phyloP scores from a whole-genome alignment of 2,888 invertebrate genomes.

The Ephialtes manifestator region DNA sequence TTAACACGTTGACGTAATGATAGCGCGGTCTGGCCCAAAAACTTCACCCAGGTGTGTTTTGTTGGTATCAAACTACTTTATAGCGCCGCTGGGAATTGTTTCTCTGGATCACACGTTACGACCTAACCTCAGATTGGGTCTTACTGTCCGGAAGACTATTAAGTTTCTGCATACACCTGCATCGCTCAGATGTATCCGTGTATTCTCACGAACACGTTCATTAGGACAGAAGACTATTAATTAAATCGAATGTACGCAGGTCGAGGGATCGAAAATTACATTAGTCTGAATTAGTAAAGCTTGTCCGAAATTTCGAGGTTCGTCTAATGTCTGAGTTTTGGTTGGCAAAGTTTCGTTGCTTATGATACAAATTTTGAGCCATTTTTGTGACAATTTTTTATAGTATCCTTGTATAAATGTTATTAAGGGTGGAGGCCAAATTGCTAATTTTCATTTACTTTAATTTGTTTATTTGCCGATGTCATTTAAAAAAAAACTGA shows the following conservation, averaged over 20 bases:
- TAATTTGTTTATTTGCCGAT: no score
- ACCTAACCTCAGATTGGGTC: conserved; percentile 7
- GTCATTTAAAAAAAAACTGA: no score
- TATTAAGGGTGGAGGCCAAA: no score
- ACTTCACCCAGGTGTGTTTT: conserved; percentile 43
- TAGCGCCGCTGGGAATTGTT: conserved; percentile 45
- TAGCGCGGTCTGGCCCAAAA: conserved; percentile 33
- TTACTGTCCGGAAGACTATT: conserved; percentile 9
- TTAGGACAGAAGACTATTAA: conserved; percentile 30
- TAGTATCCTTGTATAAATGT: no score
- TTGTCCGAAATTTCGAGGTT: conserved; percentile 25
- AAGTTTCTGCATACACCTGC: conserved; percentile 45
- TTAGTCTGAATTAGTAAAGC: conserved; percentile 47
- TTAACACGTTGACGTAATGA: conserved; percentile 71
- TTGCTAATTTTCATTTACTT: no score
- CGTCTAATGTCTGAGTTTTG: conserved; percentile 2
- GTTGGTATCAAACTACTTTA: conserved; percentile 10
- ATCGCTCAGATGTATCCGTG: conserved; percentile 9
- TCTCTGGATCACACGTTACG: conserved; percentile 42
- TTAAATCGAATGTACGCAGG: conserved; percentile 11
- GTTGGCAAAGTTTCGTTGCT: not conserved
- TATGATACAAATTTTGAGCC: not conserved
- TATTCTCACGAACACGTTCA: conserved; percentile 18
- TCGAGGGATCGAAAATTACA: conserved; percentile 42
- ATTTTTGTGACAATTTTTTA: no score